These are phyloP conservation scores for Coregonus suidteri DNA, from an alignment of 2,797 vertebrate species.

Conservation along the genomic window DNA sequence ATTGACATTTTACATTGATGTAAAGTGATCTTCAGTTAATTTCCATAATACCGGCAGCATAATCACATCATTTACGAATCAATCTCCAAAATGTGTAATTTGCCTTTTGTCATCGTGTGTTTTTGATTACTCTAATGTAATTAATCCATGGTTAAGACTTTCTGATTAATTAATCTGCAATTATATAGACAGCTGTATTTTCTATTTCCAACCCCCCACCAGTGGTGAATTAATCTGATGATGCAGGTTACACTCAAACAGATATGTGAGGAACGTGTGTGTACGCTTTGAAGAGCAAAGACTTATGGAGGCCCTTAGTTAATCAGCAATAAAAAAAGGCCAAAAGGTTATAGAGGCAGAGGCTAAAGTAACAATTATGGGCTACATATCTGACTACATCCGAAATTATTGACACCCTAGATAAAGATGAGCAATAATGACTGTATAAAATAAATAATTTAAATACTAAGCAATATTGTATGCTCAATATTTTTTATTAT, in stretches of 20 bases:
- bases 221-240: slow-evolving; percentile 31
- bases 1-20: slow-evolving; percentile 1
- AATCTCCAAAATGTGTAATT: slow-evolving; percentile 47
- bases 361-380: background rate
- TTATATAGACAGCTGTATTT: slow-evolving; percentile 57
- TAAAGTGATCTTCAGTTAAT: slow-evolving; percentile 40
- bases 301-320: background rate
- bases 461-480: too few relatives aligned
- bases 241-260: slow-evolving; percentile 41
- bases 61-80: slow-evolving; percentile 52
- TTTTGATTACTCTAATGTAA: slow-evolving; percentile 62
- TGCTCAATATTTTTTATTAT: too few relatives aligned
- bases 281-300: background rate
- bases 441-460: too few relatives aligned
- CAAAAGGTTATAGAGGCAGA: background rate
- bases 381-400: background rate
- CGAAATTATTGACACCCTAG: background rate
- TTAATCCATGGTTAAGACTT: slow-evolving; percentile 53
- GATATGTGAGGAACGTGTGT: slow-evolving; percentile 40
- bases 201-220: slow-evolving; percentile 1
- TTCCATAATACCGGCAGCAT: slow-evolving; percentile 39
- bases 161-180: slow-evolving; percentile 60
- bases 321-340: background rate
- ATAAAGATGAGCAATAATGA: too few relatives aligned
- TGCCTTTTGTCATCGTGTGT: slow-evolving; percentile 42